Evolutionary conservation across 1,140 invertebrate species (phyloP).

Genomic region (Meloidogyne chitwoodi): DNA sequence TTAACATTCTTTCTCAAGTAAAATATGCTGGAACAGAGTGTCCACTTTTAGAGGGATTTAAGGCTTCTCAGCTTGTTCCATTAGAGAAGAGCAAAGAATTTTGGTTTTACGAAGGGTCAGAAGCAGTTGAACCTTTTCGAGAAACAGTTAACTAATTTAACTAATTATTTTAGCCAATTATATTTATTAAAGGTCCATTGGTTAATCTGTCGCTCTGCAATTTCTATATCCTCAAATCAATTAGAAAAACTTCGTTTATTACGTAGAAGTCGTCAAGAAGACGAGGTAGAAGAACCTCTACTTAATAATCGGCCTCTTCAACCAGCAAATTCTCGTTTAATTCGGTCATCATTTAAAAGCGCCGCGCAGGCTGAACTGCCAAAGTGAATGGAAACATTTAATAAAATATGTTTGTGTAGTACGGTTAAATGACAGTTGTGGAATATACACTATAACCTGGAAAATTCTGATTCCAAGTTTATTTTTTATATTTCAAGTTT

Average conservation of each 20-base stretch:
- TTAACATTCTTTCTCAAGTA: conserved; percentile 48
- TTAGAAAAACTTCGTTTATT: conserved; percentile 53
- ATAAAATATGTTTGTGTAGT: background rate
- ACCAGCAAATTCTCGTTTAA: conserved; percentile 33
- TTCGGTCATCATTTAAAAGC: conserved; percentile 48
- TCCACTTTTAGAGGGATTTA: conserved; percentile 32
- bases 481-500: background rate
- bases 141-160: conserved; percentile 32
- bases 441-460: background rate
- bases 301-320: conserved; percentile 46
- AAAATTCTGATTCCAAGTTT: background rate
- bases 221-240: conserved; percentile 55
- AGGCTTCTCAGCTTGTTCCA: conserved; percentile 36
- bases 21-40: conserved; percentile 48
- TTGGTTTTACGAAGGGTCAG: conserved; percentile 58
- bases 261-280: conserved; percentile 44
- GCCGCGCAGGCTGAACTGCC: conserved; percentile 46
- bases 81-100: conserved; percentile 58
- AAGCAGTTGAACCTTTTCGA: conserved; percentile 55
- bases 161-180: too few species aligned
- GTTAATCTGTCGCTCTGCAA: conserved; percentile 56
- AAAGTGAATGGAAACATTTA: background rate
- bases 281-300: conserved; percentile 55
- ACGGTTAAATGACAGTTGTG: background rate
- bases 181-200: conserved; percentile 52